Evolutionary conservation across 2,113 vertebrate species (phyloP).

Genomic region (Alouatta palliata): DNA sequence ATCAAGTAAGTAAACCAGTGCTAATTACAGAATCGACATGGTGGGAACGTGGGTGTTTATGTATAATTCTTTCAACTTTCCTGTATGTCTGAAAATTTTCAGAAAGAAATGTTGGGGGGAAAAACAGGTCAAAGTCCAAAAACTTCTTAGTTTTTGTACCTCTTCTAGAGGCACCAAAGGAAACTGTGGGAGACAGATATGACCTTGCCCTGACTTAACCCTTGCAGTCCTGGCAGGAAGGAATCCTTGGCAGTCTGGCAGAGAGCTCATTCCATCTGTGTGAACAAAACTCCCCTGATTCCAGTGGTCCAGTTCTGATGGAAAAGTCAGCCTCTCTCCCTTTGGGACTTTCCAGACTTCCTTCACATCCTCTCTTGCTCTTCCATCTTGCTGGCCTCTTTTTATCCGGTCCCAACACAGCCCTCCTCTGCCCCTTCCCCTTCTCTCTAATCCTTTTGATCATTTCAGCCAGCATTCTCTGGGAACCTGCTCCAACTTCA

Average conservation of each 20-base stretch:
- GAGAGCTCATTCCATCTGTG: not conserved
- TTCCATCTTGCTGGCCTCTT: not conserved
- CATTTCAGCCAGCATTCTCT: slow-evolving; percentile 17
- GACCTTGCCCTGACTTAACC: too few species aligned
- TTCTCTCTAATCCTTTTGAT: slow-evolving; percentile 33
- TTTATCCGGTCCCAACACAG: not conserved
- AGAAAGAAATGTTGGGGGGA: not conserved
- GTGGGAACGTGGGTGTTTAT: not conserved
- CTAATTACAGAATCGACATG: too few species aligned
- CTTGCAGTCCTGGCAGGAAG: not conserved
- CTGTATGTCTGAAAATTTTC: not conserved
- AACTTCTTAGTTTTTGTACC: not conserved
- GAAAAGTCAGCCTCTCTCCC: not conserved
- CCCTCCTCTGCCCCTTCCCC: not conserved
- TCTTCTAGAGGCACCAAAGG: not conserved
- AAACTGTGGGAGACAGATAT: not conserved
- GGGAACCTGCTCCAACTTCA: slow-evolving; percentile 43
- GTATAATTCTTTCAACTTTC: not conserved
- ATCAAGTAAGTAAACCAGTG: not conserved
- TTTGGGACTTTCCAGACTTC: not conserved
- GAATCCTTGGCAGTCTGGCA: not conserved
- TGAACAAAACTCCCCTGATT: not conserved
- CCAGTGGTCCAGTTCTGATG: not conserved
- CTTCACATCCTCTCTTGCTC: not conserved
- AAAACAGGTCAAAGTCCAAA: not conserved